Percentiles rank a stretch among this genome's conserved stretches.
Evolutionary conservation across 1,140 invertebrate genomes (phyloP).

Genomic region (Heliconius congener): DNA sequence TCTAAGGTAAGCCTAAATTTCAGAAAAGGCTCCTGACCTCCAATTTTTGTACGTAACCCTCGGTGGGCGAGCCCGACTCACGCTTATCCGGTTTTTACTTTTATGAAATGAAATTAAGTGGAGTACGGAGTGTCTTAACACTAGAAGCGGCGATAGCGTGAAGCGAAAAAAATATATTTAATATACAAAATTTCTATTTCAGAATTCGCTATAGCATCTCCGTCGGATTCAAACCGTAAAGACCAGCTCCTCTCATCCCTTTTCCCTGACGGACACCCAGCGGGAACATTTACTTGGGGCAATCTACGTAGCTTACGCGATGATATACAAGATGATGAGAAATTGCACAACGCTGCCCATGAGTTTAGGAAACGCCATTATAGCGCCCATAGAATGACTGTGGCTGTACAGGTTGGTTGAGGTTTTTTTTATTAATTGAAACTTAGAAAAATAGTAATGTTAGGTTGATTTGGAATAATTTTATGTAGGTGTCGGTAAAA

Average conservation of each 20-base stretch:
- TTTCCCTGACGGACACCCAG: conserved; percentile 87
- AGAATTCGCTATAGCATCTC: conserved; percentile 90
- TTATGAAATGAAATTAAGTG: too few relatives aligned
- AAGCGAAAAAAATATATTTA: neutral
- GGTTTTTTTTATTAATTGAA: neutral
- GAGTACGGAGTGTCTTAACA: too few relatives aligned
- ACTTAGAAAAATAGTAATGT: neutral
- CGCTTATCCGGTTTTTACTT: too few relatives aligned
- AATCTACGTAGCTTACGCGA: conserved; percentile 89
- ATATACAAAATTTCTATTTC: conserved; percentile 22
- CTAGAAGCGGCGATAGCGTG: too few relatives aligned
- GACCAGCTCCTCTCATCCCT: conserved; percentile 88
- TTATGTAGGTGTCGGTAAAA: too few relatives aligned
- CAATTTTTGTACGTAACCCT: too few relatives aligned
- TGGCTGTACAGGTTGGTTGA: conserved; percentile 86
- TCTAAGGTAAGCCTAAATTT: too few relatives aligned
- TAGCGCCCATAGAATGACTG: conserved; percentile 93
- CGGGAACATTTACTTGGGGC: conserved; percentile 92
- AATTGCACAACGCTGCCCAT: conserved; percentile 85
- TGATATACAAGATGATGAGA: conserved; percentile 83
- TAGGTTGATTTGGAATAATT: too few relatives aligned
- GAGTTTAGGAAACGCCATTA: conserved; percentile 92
- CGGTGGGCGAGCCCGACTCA: too few relatives aligned
- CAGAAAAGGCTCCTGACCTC: too few relatives aligned
- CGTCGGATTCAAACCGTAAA: conserved; percentile 85